phyloP scores from a whole-genome alignment of 23 tunicate species.

The Styela clava region DNA sequence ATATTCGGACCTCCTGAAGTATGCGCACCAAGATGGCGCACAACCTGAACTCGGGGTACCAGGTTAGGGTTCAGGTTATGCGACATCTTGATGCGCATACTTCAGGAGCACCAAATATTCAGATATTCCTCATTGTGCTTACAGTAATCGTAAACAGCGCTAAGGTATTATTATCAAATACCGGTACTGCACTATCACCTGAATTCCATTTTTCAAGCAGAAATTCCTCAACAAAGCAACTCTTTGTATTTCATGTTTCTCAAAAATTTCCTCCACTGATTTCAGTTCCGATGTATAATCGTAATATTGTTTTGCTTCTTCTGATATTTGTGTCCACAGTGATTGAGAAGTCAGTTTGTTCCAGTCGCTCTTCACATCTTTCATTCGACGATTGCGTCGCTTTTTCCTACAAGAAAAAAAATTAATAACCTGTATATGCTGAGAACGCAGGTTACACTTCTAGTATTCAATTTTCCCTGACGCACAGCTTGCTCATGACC shows the following conservation, averaged over 20 bases:
- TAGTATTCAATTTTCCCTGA: not conserved
- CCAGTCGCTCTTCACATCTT: constrained; percentile 48
- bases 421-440: not conserved
- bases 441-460: no score
- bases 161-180: no score
- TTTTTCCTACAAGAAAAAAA: not conserved
- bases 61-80: no score
- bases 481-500: no score
- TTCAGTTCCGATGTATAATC: constrained; percentile 31
- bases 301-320: constrained; percentile 65
- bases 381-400: not conserved
- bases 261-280: constrained; percentile 54
- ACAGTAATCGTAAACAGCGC: no score
- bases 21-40: no score
- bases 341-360: constrained; percentile 59
- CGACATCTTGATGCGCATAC: no score
- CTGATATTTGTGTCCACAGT: constrained; percentile 71
- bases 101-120: no score
- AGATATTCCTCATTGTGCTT: no score
- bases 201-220: constrained; percentile 82
- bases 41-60: no score
- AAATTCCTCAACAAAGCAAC: constrained; percentile 60
- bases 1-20: no score
- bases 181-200: no score
- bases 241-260: constrained; percentile 56